phyloP scores from a whole-genome alignment of 2,797 vertebrate genomes.

The Perodicticus potto region DNA sequence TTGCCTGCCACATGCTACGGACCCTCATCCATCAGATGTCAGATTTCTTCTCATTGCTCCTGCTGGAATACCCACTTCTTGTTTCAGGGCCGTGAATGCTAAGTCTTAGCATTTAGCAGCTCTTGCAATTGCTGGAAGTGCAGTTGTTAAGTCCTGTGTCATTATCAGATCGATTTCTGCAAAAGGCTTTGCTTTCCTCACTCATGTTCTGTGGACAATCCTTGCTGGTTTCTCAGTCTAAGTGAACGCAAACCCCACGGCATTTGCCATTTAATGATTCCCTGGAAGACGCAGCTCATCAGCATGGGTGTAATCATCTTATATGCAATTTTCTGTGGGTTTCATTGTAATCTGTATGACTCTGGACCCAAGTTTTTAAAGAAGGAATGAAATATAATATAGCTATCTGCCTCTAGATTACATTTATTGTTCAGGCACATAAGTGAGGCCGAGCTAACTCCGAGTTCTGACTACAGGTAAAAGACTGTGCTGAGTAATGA shows the following conservation, averaged over 20 bases:
- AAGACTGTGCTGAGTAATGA: background rate
- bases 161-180: background rate
- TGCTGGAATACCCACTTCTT: background rate
- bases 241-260: background rate
- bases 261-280: background rate
- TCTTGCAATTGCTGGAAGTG: background rate
- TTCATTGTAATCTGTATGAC: background rate
- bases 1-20: background rate
- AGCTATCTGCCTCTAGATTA: background rate
- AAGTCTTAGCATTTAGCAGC: background rate
- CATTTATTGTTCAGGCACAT: background rate
- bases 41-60: background rate
- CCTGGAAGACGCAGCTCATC: background rate
- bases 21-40: background rate
- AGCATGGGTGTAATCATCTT: background rate
- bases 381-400: background rate
- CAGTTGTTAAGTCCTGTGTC: background rate
- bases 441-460: background rate
- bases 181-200: background rate
- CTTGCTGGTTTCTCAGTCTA: background rate
- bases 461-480: background rate
- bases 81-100: background rate
- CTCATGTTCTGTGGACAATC: background rate
- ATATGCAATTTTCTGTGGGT: background rate
- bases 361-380: constrained; percentile 20